These are phyloP conservation scores for Cryptus viduatorius DNA, from an alignment of 2,888 invertebrate genomes.

Conservation along the genomic window DNA sequence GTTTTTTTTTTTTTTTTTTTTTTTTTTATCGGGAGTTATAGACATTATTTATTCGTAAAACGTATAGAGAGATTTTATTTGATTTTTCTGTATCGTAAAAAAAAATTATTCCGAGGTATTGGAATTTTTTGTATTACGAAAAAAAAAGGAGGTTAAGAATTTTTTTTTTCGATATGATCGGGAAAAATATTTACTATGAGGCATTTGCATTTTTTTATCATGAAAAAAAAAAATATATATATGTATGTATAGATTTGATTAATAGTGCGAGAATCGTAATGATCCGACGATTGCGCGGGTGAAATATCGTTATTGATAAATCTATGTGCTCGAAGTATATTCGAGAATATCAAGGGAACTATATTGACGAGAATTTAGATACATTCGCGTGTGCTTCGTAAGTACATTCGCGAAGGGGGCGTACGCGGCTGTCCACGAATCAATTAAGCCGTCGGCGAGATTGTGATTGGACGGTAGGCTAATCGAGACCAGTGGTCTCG, in stretches of 20 bases:
- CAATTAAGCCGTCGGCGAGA: constrained; percentile 56
- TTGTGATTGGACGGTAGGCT: constrained; percentile 50
- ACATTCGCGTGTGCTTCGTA: constrained; percentile 26
- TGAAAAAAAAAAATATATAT: too few species aligned
- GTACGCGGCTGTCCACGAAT: constrained; percentile 44
- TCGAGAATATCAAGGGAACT: neutral
- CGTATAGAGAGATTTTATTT: too few species aligned
- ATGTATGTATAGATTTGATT: neutral
- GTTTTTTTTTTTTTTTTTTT: too few species aligned
- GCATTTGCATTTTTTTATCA: too few species aligned
- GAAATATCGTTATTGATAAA: constrained; percentile 7
- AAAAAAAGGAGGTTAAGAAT: too few species aligned
- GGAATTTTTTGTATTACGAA: too few species aligned
- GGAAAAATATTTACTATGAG: too few species aligned
- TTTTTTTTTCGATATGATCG: too few species aligned
- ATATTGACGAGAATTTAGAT: constrained; percentile 1
- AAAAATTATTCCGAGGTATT: too few species aligned
- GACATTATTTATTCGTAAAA: too few species aligned
- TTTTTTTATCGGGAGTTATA: too few species aligned
- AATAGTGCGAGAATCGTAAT: neutral
- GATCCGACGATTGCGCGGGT: neutral
- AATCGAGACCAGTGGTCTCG: constrained; percentile 46
- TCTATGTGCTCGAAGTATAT: neutral
- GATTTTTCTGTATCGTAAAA: too few species aligned
- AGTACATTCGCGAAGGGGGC: constrained; percentile 14